Conservation (phyloP, 1,140 invertebrate species). For the Adoxophyes honmai region DNA sequence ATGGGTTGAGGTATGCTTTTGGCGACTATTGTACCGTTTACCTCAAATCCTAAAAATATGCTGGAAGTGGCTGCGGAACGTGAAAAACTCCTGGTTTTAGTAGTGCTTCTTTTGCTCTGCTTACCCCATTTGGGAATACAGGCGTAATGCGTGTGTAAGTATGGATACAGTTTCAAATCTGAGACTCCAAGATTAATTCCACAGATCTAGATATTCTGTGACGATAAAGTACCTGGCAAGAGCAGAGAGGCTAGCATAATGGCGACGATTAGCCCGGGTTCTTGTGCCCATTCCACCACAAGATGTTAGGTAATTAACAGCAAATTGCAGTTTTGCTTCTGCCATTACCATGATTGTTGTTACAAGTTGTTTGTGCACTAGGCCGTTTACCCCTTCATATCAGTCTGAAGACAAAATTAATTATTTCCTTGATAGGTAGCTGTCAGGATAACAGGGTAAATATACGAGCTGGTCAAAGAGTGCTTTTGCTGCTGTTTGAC, state of each 20-base stretch:
- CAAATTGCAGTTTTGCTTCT: constrained; percentile 7
- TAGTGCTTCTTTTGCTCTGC: too few species aligned
- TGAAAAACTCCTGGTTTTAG: too few species aligned
- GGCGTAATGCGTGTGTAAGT: too few species aligned
- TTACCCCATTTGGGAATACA: too few species aligned
- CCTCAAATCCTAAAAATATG: too few species aligned
- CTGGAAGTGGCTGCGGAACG: too few species aligned
- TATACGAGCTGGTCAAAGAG: neutral
- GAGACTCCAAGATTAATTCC: too few species aligned
- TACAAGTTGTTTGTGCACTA: constrained; percentile 6
- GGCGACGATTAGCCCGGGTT: neutral
- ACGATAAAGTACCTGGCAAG: too few species aligned
- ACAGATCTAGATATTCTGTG: too few species aligned
- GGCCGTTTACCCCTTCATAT: constrained; percentile 5
- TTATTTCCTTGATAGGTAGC: constrained; percentile 7
- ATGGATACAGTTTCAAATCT: too few species aligned
- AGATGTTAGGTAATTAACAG: constrained; percentile 8
- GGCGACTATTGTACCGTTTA: too few species aligned
- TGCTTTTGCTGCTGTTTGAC: neutral
- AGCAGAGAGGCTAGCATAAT: constrained; percentile 1
- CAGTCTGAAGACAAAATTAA: neutral
- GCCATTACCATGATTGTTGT: neutral
- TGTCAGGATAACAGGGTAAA: constrained; percentile 4
- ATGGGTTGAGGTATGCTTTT: too few species aligned
- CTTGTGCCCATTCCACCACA: constrained; percentile 1